Percentiles rank a stretch among this genome's conserved stretches.
Conservation (phyloP, 2,888 invertebrate species). For the Sarcophaga rosellei region DNA sequence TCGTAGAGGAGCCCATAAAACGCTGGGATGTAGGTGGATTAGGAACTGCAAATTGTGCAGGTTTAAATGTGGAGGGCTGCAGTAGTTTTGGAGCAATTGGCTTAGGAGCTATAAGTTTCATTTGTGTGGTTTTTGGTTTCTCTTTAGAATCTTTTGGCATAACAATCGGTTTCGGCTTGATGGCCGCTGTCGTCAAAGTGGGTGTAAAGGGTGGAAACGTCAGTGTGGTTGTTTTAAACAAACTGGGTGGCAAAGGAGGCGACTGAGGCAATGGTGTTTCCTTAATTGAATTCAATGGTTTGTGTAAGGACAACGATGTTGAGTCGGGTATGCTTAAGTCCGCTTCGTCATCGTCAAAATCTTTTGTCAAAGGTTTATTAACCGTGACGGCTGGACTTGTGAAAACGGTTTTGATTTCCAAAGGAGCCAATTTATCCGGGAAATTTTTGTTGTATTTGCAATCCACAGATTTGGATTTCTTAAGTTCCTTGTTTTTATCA, state of each 20-base stretch:
- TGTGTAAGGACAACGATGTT: slow-evolving; percentile 57
- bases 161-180: slow-evolving; percentile 49
- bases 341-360: slow-evolving; percentile 57
- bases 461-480: slow-evolving; percentile 18
- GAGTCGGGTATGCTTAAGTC: slow-evolving; percentile 60
- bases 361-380: slow-evolving; percentile 26
- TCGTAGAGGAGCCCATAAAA: slow-evolving; percentile 69
- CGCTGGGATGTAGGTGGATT: slow-evolving; percentile 72
- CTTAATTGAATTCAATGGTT: slow-evolving; percentile 71
- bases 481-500: slow-evolving; percentile 41
- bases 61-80: slow-evolving; percentile 47
- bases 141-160: slow-evolving; percentile 49
- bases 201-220: slow-evolving; percentile 73
- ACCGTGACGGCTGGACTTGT: not conserved
- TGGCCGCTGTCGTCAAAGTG: slow-evolving; percentile 45
- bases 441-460: slow-evolving; percentile 9
- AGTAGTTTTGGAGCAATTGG: slow-evolving; percentile 44
- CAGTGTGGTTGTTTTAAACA: slow-evolving; percentile 77
- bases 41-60: slow-evolving; percentile 77
- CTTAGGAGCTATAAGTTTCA: slow-evolving; percentile 63
- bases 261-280: slow-evolving; percentile 76
- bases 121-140: slow-evolving; percentile 56
- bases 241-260: slow-evolving; percentile 79
- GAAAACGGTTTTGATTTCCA: slow-evolving; percentile 60
- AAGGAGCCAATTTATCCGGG: slow-evolving; percentile 33